phyloP scores from a whole-genome alignment of 2,113 vertebrate genomes.

The Dromas ardeola region DNA sequence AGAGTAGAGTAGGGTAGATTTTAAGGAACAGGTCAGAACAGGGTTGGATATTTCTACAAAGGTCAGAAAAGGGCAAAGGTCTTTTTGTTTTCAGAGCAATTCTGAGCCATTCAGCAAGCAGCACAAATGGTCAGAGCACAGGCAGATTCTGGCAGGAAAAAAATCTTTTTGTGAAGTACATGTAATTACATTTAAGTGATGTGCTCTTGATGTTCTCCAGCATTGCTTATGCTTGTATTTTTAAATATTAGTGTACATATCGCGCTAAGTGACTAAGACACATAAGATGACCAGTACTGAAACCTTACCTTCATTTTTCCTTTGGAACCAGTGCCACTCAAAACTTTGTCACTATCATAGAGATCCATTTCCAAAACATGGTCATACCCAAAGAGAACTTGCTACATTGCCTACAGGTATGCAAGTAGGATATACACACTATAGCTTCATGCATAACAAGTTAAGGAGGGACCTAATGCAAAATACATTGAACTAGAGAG shows the following conservation, averaged over 20 bases:
- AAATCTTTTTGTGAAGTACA: fast-evolving
- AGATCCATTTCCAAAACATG: neutral
- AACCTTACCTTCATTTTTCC: neutral
- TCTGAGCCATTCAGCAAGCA: neutral
- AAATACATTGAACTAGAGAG: neutral
- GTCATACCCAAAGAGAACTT: neutral
- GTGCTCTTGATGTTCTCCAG: neutral
- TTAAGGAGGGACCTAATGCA: neutral
- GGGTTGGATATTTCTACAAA: neutral
- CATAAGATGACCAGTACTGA: neutral
- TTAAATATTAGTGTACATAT: neutral
- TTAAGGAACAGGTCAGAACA: neutral
- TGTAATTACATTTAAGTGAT: neutral
- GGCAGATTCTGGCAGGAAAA: neutral
- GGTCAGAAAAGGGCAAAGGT: neutral
- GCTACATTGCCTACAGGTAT: neutral
- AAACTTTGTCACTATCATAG: neutral
- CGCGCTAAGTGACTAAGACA: neutral
- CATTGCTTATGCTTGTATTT: neutral
- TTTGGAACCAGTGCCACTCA: neutral
- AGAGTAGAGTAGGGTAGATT: neutral
- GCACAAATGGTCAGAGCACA: neutral
- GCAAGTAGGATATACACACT: neutral
- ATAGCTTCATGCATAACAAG: neutral
- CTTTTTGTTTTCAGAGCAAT: neutral